Conservation (phyloP, 2,797 vertebrate species). For the Heterohyrax brucei region DNA sequence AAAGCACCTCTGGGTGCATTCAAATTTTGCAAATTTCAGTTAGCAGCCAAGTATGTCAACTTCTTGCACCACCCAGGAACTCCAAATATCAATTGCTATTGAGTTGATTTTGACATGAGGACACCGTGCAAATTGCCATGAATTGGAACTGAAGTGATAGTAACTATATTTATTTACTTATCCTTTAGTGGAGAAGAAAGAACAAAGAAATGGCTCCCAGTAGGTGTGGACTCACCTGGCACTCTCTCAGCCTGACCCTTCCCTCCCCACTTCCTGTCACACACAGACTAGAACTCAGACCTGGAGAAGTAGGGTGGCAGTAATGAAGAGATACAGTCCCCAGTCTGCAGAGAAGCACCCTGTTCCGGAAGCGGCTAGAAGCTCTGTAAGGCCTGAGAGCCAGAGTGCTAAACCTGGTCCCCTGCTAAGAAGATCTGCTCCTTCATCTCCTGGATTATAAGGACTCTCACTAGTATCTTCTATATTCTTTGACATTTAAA, state of each 20-base stretch:
- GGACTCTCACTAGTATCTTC: not conserved
- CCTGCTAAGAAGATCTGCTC: not conserved
- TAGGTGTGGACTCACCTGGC: not conserved
- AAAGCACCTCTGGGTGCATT: not conserved
- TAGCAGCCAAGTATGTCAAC: not conserved
- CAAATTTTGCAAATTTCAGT: not conserved
- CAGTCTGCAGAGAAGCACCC: not conserved
- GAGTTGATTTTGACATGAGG: not conserved
- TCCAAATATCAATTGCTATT: too few relatives aligned
- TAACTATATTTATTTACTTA: not conserved
- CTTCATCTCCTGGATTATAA: not conserved
- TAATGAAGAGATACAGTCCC: not conserved
- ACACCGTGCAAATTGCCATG: not conserved
- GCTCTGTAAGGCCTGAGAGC: too few relatives aligned
- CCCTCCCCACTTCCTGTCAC: not conserved
- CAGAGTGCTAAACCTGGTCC: not conserved
- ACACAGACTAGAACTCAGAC: not conserved
- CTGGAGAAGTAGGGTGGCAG: not conserved
- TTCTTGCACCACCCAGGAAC: not conserved
- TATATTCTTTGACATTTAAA: not conserved
- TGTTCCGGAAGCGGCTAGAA: not conserved
- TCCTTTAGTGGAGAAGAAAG: not conserved
- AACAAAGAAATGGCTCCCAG: not conserved
- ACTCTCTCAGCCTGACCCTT: accelerated
- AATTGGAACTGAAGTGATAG: not conserved